Percentiles rank a stretch among this genome's conserved stretches.
phyloP scores from a whole-genome alignment of 2,888 invertebrate genomes.

The Pyralis farinalis region DNA sequence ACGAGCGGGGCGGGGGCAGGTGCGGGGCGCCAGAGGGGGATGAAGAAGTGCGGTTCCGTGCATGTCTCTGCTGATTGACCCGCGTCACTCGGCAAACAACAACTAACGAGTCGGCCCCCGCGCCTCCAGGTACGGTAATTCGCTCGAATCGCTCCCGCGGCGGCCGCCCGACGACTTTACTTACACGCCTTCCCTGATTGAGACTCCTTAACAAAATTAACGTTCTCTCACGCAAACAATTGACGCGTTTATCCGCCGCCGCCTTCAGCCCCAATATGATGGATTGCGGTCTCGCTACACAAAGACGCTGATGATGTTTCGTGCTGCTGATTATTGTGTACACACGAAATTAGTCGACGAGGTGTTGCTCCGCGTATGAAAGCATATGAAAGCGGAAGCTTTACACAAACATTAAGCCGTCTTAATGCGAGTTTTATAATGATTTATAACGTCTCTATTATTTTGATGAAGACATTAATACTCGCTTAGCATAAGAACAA shows the following conservation, averaged over 20 bases:
- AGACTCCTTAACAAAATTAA: slow-evolving; percentile 79
- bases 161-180: slow-evolving; percentile 61
- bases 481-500: slow-evolving; percentile 11
- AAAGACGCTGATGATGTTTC: slow-evolving; percentile 69
- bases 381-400: slow-evolving; percentile 33
- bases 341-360: slow-evolving; percentile 56
- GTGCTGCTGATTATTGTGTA: slow-evolving; percentile 68
- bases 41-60: slow-evolving; percentile 81
- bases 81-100: slow-evolving; percentile 81
- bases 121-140: slow-evolving; percentile 73
- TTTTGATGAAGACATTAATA: slow-evolving; percentile 37
- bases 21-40: slow-evolving; percentile 43
- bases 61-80: slow-evolving; percentile 81
- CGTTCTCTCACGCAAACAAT: slow-evolving; percentile 72
- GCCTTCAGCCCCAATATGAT: slow-evolving; percentile 76
- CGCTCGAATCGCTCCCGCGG: slow-evolving; percentile 69
- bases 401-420: slow-evolving; percentile 52
- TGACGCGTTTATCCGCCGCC: slow-evolving; percentile 56
- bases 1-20: slow-evolving; percentile 55
- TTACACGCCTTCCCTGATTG: slow-evolving; percentile 70
- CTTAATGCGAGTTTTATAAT: slow-evolving; percentile 59
- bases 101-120: slow-evolving; percentile 78
- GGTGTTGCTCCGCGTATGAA: slow-evolving; percentile 38
- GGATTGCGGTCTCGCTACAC: slow-evolving; percentile 70
- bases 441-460: slow-evolving; percentile 54